Base-by-base conservation (phyloP, 2,113 vertebrate genomes). In the Tenrec ecaudatus region DNA sequence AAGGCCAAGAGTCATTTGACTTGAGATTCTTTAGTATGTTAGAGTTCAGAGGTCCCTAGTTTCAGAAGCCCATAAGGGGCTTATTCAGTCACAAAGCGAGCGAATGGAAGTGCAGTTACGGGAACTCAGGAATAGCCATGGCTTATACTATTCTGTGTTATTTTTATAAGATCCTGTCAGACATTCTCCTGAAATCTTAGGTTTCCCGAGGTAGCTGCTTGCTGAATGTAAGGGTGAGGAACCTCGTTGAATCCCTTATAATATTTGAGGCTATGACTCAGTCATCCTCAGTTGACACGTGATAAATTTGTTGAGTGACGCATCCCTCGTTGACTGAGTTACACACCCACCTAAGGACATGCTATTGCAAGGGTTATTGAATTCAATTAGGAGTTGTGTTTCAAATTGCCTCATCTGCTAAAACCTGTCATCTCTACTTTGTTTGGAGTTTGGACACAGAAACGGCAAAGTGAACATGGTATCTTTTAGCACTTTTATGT, bases 371-470 rank as follows among this genome's bases (percentile, higher is more conserved):
- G 40, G 53, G 31, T 33, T 43, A 23, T 38, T 69, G 31, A 78
- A 64, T 82, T 87, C 75, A 33, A 5, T 25, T 27, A 69, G 40
- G 57, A 12, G 8, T 69, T 38, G 3, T 82, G 17, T 75, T 36
- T 80, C 27, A 80, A 23, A 33, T 66, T 89, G 40, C 22, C 8
- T 0, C 23, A 0, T 20, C 38, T 69, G 38, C 38, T 69, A 43
- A 62, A 40, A 64, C 6, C 40, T 73, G 2, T n/a, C 16, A 1
- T 89, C 38, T 75, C 47, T 76, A 25, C 36, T 82, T 86, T 80
- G 33, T 90, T 33, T 82, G 31, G 40, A 19, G 6, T 66, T 93
- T 64, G 53, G 76, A 73, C 57, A 95, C 40, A 90, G 43, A 81
- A 82, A 31, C 43, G 47, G 43, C 60, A 64, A 23, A 58, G 60